Evolutionary conservation across 2,113 vertebrate genomes (phyloP).

Genomic region (Pogona vitticeps): DNA sequence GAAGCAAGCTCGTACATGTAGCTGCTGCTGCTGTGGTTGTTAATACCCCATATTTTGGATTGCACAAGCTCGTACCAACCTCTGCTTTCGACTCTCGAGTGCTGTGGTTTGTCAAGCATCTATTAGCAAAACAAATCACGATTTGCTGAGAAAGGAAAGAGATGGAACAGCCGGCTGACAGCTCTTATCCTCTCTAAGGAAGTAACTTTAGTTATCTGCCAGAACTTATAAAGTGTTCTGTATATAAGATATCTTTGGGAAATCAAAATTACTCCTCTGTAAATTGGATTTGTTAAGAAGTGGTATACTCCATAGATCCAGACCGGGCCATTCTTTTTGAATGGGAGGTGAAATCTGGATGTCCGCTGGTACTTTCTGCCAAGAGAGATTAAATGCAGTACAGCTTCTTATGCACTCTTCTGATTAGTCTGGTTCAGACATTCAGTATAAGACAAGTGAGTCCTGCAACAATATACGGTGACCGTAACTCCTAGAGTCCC

Average conservation of each 20-base stretch:
- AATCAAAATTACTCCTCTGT: constrained; percentile 46
- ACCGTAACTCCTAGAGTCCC: too few relatives aligned
- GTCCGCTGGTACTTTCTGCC: not conserved
- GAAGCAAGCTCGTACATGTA: not conserved
- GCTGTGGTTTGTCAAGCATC: not conserved
- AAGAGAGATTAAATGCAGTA: not conserved
- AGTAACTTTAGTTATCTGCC: not conserved
- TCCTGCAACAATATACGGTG: too few relatives aligned
- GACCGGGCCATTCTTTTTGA: constrained; percentile 24
- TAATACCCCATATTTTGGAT: too few relatives aligned
- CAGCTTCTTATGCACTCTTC: not conserved
- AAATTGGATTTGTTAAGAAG: constrained; percentile 38
- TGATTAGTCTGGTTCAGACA: not conserved
- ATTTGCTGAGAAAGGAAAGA: constrained; percentile 22
- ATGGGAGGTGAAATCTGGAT: constrained; percentile 33
- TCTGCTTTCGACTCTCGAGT: too few relatives aligned
- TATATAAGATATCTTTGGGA: constrained; percentile 30
- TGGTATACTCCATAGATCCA: constrained; percentile 32
- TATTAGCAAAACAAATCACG: constrained; percentile 2
- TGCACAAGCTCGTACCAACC: too few relatives aligned
- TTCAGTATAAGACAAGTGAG: not conserved
- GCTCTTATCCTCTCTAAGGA: constrained; percentile 3
- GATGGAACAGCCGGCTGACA: not conserved
- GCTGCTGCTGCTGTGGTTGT: too few relatives aligned
- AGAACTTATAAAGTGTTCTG: constrained; percentile 1